A percentile compares a stretch with the other conserved stretches of the same genome.
These are phyloP conservation scores for Oryzias curvinotus DNA, from an alignment of 2,113 vertebrate species.

Conservation along the genomic window DNA sequence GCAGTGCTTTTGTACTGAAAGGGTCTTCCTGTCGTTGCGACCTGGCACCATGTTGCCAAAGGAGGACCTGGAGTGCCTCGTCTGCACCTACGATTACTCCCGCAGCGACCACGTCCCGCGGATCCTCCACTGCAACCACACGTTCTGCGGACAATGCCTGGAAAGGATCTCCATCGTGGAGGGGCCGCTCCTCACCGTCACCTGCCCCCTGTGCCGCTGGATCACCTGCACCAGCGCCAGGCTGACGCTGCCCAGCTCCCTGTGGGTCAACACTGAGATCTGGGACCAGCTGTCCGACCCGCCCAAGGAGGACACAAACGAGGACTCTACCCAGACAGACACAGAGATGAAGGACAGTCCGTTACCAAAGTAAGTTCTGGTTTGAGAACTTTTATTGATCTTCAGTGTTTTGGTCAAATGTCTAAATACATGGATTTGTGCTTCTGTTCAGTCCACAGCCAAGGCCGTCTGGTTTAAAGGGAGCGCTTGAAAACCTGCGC, in stretches of 20 bases:
- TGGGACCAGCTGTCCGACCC: conserved; percentile 43
- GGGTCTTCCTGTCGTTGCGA: no score
- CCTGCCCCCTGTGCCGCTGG: conserved; percentile 65
- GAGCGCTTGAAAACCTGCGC: conserved; percentile 3
- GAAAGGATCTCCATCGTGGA: conserved; percentile 9
- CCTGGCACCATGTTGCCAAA: neutral
- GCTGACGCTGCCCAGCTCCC: conserved; percentile 12
- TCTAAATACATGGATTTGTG: neutral
- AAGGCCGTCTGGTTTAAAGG: neutral
- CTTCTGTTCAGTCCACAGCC: neutral
- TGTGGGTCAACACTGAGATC: conserved; percentile 56
- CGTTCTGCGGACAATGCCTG: conserved; percentile 62
- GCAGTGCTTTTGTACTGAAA: neutral
- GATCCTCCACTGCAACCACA: conserved; percentile 59
- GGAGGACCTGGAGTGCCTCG: conserved; percentile 38
- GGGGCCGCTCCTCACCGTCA: neutral
- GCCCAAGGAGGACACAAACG: accelerated
- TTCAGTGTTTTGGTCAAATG: neutral
- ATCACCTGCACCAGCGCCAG: conserved; percentile 41
- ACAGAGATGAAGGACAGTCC: accelerated
- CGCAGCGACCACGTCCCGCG: conserved; percentile 32
- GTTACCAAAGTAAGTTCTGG: conserved; percentile 15
- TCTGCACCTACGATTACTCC: conserved; percentile 47
- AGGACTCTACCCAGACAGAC: neutral
- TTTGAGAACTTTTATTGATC: neutral